Evolutionary conservation across 2,888 invertebrate genomes (phyloP), one percentile per base, ranked within the genome.

Genomic region (Ischnus inquisitorius): DNA sequence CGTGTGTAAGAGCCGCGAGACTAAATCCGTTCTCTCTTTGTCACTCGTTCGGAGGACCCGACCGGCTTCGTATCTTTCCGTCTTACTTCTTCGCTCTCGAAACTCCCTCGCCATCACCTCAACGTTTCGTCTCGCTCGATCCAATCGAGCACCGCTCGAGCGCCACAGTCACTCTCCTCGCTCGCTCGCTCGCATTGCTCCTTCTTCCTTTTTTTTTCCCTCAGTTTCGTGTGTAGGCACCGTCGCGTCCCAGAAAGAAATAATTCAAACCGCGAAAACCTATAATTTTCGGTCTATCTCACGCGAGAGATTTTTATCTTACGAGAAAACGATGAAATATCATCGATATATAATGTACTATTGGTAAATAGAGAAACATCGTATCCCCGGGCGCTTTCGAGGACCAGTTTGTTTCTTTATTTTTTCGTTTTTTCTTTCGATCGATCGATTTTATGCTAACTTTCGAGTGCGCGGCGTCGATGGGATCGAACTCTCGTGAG

Each of bases 201-300:
- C 74, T 82, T 86, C 54, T 54, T 6, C n/a, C n/a, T n/a, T n/a
- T n/a, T n/a, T 19, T 54, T 54, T 54, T 16, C 19, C 22, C 3
- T 46, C 14, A 72, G 77, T 78, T 48, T 68, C 64, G 76, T 74
- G 68, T 62, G 46, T 43, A 43, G 72, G 87, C 54, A 54, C 51
- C 76, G 25, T 75, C 68, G 68, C 71, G 80, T 86, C 85, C 72
- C 79, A 79, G 87, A 86, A 89, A 89, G 90, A 90, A 92, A 92
- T 92, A 92, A 92, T 91, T 92, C 92, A 92, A 92, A 92, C 89
- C 86, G 90, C 91, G 90, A 92, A 92, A 92, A 91, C 92, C 92
- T 92, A 92, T 92, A 92, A 92, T 92, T 92, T 92, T 91, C 88
- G 89, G 85, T 87, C 78, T 68, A 19, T 72, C 87, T 88, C 88